Evolutionary conservation across 2,113 vertebrate species (phyloP), one percentile per base, ranked within the genome.

Genomic region (Pachypanchax playfairii): DNA sequence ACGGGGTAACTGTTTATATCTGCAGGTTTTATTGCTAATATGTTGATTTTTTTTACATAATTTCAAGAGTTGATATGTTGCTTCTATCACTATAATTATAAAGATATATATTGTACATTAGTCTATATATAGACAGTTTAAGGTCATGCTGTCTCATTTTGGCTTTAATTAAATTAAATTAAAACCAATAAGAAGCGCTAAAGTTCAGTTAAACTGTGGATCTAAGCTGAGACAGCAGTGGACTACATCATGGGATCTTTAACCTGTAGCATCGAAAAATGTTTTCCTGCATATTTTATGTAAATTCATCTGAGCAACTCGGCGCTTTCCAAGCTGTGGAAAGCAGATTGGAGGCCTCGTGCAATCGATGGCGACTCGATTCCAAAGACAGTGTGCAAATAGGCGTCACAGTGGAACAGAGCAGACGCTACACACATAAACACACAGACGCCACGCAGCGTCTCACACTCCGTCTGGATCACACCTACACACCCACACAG

Each of bases 301-400:
- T 71, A 83, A 80, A 85, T 78, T 72, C 20, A 41, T 58, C 20
- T 48, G 22, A 52, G 24, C 65, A 41, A 84, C 70, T 81, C 69
- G 56, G 77, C 83, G 65, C 54, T 57, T 73, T 69, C 24, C 28
- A 70, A 52, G 44, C 67, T 21, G 59, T 65, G 64, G 63, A 36
- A 60, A 70, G 66, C 61, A 62, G 57, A 56, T 62, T 67, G 59
- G 71, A 74, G 50, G 71, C 60, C 65, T 83, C 73, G 13, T 29
- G 75, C 68, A 57, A 85, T 87, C 89, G 94, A 97, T 90, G 96
- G 94, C 75, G 93, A 95, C 1, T 95, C 92, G 83, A 95, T 96
- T 87, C 60, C 13, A 74, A 61, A 70, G n/a, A 59, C 53, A 59
- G 54, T 41, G 55, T 22, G 39, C 26, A 69, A 63, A 65, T 71